These are phyloP conservation scores for Drosophila phalerata DNA, from an alignment of 2,888 invertebrate genomes.

Conservation along the genomic window DNA sequence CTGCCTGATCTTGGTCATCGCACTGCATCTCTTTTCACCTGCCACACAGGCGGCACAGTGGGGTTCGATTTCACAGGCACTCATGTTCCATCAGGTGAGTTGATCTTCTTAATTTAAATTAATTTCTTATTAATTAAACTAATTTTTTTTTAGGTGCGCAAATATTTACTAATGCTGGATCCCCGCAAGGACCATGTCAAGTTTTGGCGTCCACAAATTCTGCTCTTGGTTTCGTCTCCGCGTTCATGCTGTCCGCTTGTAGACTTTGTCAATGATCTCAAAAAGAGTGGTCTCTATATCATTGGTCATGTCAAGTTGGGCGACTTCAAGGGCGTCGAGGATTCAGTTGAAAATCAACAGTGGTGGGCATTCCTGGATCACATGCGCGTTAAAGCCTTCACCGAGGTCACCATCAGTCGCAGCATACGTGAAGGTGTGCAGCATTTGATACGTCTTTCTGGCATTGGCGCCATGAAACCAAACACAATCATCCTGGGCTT, in stretches of 20 bases:
- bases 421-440: constrained; percentile 95
- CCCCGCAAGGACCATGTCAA: constrained; percentile 99
- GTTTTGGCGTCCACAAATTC: constrained; percentile 99
- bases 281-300: constrained; percentile 96
- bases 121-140: not conserved
- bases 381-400: constrained; percentile 97
- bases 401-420: constrained; percentile 95
- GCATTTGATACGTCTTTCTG: constrained; percentile 95
- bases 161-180: constrained; percentile 97
- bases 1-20: constrained; percentile 93
- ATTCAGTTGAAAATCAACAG: constrained; percentile 93
- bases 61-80: constrained; percentile 99
- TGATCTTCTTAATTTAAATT: too few relatives aligned
- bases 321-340: constrained; percentile 86
- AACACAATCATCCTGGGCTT: constrained; percentile 98
- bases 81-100: constrained; percentile 97
- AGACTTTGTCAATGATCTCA: constrained; percentile 98
- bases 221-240: constrained; percentile 96
- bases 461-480: constrained; percentile 99
- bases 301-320: constrained; percentile 93
- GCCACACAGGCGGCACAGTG: constrained; percentile 92
- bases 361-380: constrained; percentile 98
- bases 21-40: constrained; percentile 95
- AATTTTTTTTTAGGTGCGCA: constrained; percentile 88
- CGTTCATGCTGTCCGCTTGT: constrained; percentile 96